phyloP scores from a whole-genome alignment of 2,888 invertebrate species.

The Omphaloscelis lunosa region DNA sequence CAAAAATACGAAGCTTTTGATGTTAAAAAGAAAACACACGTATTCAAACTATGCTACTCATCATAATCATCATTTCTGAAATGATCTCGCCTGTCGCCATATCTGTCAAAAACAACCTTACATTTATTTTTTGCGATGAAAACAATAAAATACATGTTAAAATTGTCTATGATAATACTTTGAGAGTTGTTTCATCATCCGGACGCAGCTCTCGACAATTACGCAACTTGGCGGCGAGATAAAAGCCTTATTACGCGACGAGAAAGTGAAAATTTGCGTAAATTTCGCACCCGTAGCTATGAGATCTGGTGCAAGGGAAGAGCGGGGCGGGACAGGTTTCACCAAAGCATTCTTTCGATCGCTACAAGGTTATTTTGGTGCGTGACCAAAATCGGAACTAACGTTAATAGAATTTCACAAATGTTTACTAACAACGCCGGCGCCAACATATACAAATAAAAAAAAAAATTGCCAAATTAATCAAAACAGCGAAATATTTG shows the following conservation, averaged over 20 bases:
- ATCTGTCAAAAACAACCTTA: not conserved
- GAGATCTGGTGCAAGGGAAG: constrained; percentile 8
- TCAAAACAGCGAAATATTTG: too few species aligned
- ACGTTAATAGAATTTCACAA: not conserved
- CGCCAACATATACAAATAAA: too few species aligned
- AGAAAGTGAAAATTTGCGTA: constrained; percentile 66
- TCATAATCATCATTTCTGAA: not conserved
- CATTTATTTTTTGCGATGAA: not conserved
- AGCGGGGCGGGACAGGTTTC: not conserved
- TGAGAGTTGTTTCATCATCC: constrained; percentile 29
- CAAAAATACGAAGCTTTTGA: not conserved
- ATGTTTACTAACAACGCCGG: too few species aligned
- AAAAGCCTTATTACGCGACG: constrained; percentile 67
- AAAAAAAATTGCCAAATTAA: too few species aligned
- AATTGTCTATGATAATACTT: constrained; percentile 21
- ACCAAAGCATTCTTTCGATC: not conserved
- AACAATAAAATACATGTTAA: constrained; percentile 23
- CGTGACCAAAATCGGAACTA: not conserved
- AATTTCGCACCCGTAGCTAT: constrained; percentile 58
- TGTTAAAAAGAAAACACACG: not conserved
- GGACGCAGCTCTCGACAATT: constrained; percentile 58
- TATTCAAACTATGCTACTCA: not conserved
- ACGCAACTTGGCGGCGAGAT: constrained; percentile 50
- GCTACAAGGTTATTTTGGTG: not conserved
- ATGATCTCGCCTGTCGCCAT: not conserved